Evolutionary conservation across 2,888 invertebrate species (phyloP), one percentile per base, ranked within the genome.

Genomic region (Mongoloraphidia duomilia): DNA sequence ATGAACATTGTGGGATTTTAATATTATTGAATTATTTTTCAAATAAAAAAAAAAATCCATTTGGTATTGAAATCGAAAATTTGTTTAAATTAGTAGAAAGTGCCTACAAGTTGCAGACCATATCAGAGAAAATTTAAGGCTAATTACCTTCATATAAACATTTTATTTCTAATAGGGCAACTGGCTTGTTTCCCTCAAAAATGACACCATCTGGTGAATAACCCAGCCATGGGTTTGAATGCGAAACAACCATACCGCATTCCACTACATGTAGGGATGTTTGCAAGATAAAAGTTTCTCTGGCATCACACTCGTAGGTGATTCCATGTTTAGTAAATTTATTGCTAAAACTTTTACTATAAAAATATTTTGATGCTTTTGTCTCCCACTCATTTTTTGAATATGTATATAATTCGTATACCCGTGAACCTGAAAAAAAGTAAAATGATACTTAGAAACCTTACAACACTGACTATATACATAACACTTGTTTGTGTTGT

Each of bases 321-420:
- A 52, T 38, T 6, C 52, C 51, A 52, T 54, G 50, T 34, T 41
- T 45, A 12, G 47, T 44, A 38, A 36, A 44, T 46, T 52, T 48
- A 44, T 51, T 53, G 38, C 12, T 40, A 47, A 54, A 39, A n/a
- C 12, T 11, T 41, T 44, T 50, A 14, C 50, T 49, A 44, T 47
- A 52, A 49, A 52, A 54, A 49, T 54, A 54, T 33, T 40, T 52
- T 38, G n/a, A 12, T 26, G 47, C 33, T 34, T 53, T 50, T 35
- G 9, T 35, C 38, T 53, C 46, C 52, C 53, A 54, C 13, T 50
- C 39, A 38, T 40, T 39, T 46, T 50, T 50, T 37, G 34, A 13
- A 40, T 49, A 50, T 6, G 54, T 53, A 41, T 42, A 52, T 10
- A 52, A 26, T 33, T 45, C 43, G 41, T 54, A 54, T 13, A 44